A percentile compares a stretch with the other conserved stretches of the same genome.
phyloP scores from a whole-genome alignment of 2,888 invertebrate species.

The Dioctria rufipes region DNA sequence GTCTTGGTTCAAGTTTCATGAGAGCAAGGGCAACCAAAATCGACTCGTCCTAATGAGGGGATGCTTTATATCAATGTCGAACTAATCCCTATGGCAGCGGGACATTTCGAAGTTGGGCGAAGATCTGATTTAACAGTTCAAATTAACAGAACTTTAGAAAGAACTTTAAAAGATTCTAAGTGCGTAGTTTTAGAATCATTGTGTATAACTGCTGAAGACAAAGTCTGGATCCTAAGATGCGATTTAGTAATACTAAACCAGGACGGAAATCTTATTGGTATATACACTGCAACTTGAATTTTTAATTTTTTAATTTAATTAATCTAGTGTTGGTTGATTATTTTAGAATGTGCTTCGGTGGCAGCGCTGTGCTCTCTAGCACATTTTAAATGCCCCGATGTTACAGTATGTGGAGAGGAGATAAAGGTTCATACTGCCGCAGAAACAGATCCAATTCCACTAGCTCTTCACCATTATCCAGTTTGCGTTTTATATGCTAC shows the following conservation, averaged over 20 bases:
- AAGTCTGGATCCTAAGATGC: constrained; percentile 90
- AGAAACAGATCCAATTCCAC: constrained; percentile 89
- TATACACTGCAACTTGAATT: too few species aligned
- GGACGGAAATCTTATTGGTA: constrained; percentile 81
- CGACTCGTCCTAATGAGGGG: constrained; percentile 91
- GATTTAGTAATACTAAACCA: constrained; percentile 93
- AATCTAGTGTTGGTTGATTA: too few species aligned
- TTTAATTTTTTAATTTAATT: too few species aligned
- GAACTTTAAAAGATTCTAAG: too few species aligned
- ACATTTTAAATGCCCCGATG: constrained; percentile 94
- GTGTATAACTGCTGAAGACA: constrained; percentile 94
- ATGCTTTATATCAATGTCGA: constrained; percentile 89
- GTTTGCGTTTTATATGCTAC: constrained; percentile 90
- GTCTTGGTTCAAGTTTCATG: constrained; percentile 75
- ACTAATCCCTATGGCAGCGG: constrained; percentile 87
- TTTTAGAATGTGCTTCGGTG: constrained; percentile 90
- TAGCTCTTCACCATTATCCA: constrained; percentile 93
- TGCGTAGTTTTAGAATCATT: constrained; percentile 94
- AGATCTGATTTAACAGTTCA: constrained; percentile 82
- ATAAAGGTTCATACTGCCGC: too few species aligned
- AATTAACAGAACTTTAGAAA: constrained; percentile 84
- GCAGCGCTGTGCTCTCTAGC: constrained; percentile 90
- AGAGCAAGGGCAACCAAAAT: constrained; percentile 88
- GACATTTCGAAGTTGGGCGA: constrained; percentile 85
- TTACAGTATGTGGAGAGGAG: too few species aligned